Evolutionary conservation across 2,113 vertebrate genomes (phyloP).

Genomic region (Oncorhynchus mykiss): DNA sequence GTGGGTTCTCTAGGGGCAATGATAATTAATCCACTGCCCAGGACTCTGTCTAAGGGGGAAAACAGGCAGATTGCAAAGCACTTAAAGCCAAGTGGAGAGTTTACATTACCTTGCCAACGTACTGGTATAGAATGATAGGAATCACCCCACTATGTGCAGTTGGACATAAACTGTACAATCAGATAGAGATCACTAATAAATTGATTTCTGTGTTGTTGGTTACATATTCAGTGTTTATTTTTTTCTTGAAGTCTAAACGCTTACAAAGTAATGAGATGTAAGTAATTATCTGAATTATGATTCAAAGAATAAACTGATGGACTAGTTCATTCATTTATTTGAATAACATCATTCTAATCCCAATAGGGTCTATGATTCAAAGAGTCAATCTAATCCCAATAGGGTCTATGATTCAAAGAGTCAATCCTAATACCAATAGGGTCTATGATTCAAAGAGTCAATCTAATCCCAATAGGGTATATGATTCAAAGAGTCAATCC

Average conservation of each 20-base stretch:
- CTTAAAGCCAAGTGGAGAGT: background rate
- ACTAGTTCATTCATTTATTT: background rate
- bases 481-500: no score
- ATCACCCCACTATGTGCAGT: background rate
- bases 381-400: no score
- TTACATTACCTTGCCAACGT: background rate
- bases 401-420: no score
- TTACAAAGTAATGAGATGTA: background rate
- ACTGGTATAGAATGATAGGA: background rate
- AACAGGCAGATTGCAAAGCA: background rate
- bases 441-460: no score
- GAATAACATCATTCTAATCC: no score
- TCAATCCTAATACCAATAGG: no score
- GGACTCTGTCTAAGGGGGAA: background rate
- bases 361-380: no score
- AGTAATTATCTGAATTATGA: background rate
- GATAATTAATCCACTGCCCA: background rate
- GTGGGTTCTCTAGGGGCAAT: background rate
- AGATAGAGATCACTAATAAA: background rate
- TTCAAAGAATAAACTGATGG: background rate
- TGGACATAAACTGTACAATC: background rate
- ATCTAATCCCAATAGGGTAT: no score
- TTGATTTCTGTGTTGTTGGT: background rate
- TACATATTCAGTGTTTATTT: no score
- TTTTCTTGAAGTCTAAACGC: no score